phyloP scores from a whole-genome alignment of 23 tunicate species.

The Botrylloides violaceus region DNA sequence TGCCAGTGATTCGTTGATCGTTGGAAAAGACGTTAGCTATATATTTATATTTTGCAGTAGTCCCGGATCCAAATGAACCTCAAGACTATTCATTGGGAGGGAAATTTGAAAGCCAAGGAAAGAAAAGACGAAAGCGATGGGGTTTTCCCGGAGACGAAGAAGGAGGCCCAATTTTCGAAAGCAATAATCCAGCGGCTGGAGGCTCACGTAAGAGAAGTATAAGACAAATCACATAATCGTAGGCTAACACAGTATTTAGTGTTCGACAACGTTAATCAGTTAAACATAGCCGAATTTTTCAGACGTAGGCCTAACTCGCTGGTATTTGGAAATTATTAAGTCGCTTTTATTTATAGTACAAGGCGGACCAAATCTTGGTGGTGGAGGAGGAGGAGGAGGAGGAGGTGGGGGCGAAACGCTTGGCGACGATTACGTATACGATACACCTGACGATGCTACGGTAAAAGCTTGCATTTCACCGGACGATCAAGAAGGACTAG shows the following conservation, averaged over 20 bases:
- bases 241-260: too few species aligned
- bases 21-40: too few species aligned
- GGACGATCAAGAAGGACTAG: conserved; percentile 49
- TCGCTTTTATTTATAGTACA: too few species aligned
- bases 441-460: background rate
- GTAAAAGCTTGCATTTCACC: conserved; percentile 27
- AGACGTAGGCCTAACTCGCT: too few species aligned
- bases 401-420: conserved; percentile 11
- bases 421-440: conserved; percentile 20
- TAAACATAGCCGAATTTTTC: too few species aligned
- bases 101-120: background rate
- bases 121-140: conserved; percentile 21
- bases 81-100: background rate
- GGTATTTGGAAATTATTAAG: too few species aligned
- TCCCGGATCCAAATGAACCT: background rate
- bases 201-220: background rate
- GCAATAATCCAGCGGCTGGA: conserved; percentile 31
- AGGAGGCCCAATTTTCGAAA: conserved; percentile 26
- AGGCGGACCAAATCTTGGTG: too few species aligned
- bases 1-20: too few species aligned
- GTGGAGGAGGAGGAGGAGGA: conserved; percentile 17
- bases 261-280: too few species aligned
- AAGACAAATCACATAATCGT: too few species aligned
- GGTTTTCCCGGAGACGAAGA: background rate
- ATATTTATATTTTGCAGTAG: too few species aligned